These are phyloP conservation scores for Carollia perspicillata DNA, from an alignment of 2,113 vertebrate genomes.

Conservation along the genomic window DNA sequence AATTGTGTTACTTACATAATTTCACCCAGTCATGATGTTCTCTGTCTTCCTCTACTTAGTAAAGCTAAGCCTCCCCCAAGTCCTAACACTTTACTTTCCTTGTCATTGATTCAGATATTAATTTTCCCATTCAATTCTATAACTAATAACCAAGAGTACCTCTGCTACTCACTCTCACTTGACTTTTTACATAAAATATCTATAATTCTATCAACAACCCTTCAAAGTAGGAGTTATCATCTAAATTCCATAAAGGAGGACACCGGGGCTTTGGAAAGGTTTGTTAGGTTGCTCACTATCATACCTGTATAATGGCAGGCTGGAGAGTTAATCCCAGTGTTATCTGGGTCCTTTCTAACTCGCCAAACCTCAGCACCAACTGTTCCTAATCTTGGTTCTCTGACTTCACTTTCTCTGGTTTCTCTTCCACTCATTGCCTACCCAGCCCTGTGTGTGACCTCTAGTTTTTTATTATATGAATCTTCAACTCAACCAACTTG, in stretches of 20 bases:
- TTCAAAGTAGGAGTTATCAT: background rate
- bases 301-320: background rate
- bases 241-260: background rate
- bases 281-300: background rate
- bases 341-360: background rate
- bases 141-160: background rate
- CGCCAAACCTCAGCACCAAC: background rate
- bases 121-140: background rate
- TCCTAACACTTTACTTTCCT: background rate
- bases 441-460: background rate
- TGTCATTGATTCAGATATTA: background rate
- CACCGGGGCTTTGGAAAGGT: background rate
- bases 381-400: background rate
- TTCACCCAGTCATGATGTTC: background rate
- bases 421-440: background rate
- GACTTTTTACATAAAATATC: background rate
- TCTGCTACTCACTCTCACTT: background rate
- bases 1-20: background rate
- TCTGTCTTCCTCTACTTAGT: background rate
- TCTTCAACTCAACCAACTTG: background rate
- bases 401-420: background rate
- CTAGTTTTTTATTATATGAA: background rate
- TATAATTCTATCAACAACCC: background rate
- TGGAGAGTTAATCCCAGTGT: background rate
- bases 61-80: background rate